These are phyloP conservation scores for Alectura lathami DNA, from an alignment of 2,113 vertebrate species.

Conservation along the genomic window DNA sequence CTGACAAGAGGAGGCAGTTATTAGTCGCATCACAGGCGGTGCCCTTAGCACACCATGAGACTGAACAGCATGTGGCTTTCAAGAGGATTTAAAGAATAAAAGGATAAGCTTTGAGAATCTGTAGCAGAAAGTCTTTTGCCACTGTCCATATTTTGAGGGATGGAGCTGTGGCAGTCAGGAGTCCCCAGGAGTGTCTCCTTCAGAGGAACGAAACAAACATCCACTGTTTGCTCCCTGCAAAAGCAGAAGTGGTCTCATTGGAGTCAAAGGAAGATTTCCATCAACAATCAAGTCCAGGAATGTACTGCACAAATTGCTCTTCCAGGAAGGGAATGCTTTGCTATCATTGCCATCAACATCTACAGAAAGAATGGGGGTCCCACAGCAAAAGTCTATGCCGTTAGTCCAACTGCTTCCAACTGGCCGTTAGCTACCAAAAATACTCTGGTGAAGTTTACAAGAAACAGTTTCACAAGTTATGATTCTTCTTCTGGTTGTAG, in stretches of 20 bases:
- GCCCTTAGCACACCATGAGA: not conserved
- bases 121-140: not conserved
- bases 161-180: not conserved
- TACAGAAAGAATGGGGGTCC: not conserved
- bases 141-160: too few species aligned
- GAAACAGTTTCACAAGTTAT: not conserved
- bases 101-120: not conserved
- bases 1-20: too few species aligned
- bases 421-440: not conserved
- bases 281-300: not conserved
- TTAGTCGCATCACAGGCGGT: not conserved
- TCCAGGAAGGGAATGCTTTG: not conserved
- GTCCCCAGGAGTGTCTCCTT: not conserved
- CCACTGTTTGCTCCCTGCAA: accelerated
- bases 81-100: not conserved
- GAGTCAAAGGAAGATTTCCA: not conserved
- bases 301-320: not conserved
- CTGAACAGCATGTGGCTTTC: not conserved
- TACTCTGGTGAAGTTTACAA: not conserved
- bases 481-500: not conserved
- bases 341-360: not conserved
- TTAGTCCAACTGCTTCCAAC: not conserved
- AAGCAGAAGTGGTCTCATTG: not conserved
- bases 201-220: not conserved
- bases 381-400: not conserved